phyloP scores from a whole-genome alignment of 2,888 invertebrate genomes.

The Galeruca laticollis region DNA sequence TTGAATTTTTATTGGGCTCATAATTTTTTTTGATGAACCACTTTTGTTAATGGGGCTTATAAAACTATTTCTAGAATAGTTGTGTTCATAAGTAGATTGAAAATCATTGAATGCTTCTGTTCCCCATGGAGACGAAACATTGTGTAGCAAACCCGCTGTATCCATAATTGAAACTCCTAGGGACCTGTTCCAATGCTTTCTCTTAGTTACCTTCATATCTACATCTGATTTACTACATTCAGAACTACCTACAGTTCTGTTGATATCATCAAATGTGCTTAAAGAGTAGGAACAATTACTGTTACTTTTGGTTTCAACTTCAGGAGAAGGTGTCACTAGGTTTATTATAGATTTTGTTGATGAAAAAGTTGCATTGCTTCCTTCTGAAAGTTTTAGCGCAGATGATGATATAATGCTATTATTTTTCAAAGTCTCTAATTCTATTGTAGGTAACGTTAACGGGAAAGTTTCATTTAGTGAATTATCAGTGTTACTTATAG shows the following conservation, averaged over 20 bases:
- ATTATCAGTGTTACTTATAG: neutral
- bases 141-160: constrained; percentile 21
- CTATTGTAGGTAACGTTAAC: constrained; percentile 6
- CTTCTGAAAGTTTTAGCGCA: neutral
- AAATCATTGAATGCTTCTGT: neutral
- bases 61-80: neutral
- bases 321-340: constrained; percentile 16
- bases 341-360: constrained; percentile 4
- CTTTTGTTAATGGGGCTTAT: constrained; percentile 9
- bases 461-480: constrained; percentile 1
- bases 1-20: neutral
- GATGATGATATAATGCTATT: neutral
- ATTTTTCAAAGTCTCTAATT: neutral
- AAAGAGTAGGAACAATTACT: neutral
- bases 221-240: neutral
- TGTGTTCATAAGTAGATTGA: neutral
- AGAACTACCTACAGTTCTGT: constrained; percentile 1
- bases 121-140: constrained; percentile 33
- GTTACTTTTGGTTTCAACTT: neutral
- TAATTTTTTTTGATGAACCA: neutral
- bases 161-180: constrained; percentile 34
- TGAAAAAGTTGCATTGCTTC: neutral
- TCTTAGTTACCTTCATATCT: constrained; percentile 26
- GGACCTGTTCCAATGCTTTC: constrained; percentile 40
- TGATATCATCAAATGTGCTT: neutral